Evolutionary conservation across 2,888 invertebrate species (phyloP).

Genomic region (Drosophila planitibia): DNA sequence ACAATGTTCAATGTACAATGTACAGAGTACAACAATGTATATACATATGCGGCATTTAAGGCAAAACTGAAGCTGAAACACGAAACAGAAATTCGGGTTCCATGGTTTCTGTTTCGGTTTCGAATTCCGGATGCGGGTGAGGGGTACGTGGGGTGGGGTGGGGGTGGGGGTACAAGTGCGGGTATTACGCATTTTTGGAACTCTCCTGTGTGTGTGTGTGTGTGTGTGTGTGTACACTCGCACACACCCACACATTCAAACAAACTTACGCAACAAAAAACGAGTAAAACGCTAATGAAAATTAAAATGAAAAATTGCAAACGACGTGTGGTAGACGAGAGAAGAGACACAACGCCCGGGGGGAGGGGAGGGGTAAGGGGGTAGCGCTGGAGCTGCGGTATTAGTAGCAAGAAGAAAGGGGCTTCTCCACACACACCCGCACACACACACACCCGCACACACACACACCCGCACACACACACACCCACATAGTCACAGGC

Average conservation of each 20-base stretch:
- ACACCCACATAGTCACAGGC: conserved; percentile 29
- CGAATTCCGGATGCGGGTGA: conserved; percentile 18
- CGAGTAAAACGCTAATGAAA: conserved; percentile 84
- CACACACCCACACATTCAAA: conserved; percentile 22
- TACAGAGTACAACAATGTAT: not conserved
- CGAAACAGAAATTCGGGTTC: conserved; percentile 25
- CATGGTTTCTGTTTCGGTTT: conserved; percentile 51
- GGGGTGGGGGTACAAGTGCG: not conserved
- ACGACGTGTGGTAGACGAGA: conserved; percentile 76
- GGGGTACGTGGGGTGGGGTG: not conserved
- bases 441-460: not conserved
- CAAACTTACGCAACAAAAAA: conserved; percentile 46
- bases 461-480: conserved; percentile 7
- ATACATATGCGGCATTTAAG: conserved; percentile 67
- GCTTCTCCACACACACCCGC: conserved; percentile 12
- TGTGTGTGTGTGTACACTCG: conserved; percentile 3
- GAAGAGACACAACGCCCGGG: conserved; percentile 23
- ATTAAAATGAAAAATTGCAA: conserved; percentile 85
- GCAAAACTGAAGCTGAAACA: conserved; percentile 43
- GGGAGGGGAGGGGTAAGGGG: not conserved
- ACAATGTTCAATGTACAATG: conserved; percentile 42
- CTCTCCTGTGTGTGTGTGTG: conserved; percentile 4
- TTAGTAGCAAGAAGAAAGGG: conserved; percentile 28
- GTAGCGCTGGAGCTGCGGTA: conserved; percentile 26
- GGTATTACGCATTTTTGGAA: conserved; percentile 53